A percentile compares a stretch with the other conserved stretches of the same genome.
phyloP scores from a whole-genome alignment of 2,888 invertebrate genomes.

The Lasius fuliginosus region DNA sequence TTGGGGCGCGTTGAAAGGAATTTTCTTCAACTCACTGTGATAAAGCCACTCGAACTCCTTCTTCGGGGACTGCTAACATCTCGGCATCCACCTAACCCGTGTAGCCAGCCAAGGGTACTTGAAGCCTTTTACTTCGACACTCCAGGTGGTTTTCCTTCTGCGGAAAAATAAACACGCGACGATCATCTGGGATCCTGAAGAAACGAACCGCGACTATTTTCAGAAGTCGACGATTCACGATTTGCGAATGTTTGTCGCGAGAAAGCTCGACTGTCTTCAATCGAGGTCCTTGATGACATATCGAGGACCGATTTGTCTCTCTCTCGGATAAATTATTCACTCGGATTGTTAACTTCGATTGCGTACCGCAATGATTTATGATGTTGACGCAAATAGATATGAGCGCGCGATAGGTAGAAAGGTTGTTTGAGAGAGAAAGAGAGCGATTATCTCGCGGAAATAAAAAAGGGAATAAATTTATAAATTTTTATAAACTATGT shows the following conservation, averaged over 20 bases:
- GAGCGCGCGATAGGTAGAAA: background rate
- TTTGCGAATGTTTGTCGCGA: background rate
- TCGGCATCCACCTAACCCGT: slow-evolving; percentile 9
- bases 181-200: background rate
- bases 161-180: slow-evolving; percentile 15
- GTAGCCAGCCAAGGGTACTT: background rate
- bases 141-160: background rate
- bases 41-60: background rate
- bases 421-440: background rate
- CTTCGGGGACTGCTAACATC: background rate
- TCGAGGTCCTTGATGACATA: slow-evolving; percentile 13
- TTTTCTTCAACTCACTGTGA: slow-evolving; percentile 4
- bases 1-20: background rate
- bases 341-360: slow-evolving; percentile 12
- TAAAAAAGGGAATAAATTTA: background rate
- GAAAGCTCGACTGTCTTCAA: background rate
- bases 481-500: background rate
- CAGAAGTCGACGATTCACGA: background rate
- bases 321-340: slow-evolving; percentile 21
- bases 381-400: slow-evolving; percentile 6
- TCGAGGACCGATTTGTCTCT: slow-evolving; percentile 23
- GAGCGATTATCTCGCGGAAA: background rate
- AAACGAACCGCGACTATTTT: slow-evolving; percentile 9
- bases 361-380: slow-evolving; percentile 13
- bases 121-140: background rate